phyloP scores from a whole-genome alignment of 2,797 vertebrate genomes.

The Picus viridis region DNA sequence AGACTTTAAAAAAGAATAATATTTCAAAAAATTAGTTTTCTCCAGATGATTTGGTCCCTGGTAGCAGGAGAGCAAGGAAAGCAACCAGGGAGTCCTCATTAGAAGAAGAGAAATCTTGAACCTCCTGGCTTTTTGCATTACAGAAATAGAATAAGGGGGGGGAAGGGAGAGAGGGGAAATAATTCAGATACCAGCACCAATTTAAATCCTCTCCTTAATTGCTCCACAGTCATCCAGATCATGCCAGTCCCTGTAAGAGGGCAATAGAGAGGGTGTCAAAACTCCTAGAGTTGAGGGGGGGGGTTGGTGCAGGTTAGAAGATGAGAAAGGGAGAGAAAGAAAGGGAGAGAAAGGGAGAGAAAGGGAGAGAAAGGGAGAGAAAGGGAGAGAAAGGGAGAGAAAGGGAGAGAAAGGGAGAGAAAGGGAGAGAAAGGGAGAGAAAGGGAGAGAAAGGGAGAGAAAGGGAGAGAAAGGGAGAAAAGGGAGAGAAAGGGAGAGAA shows the following conservation, averaged over 20 bases:
- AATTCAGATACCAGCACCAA: neutral
- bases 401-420: too few species aligned
- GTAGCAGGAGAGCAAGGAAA: neutral
- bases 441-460: too few species aligned
- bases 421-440: too few species aligned
- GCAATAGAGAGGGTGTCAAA: neutral
- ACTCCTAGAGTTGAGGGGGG: rapidly evolving
- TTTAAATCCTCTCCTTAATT: neutral
- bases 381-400: too few species aligned
- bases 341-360: too few species aligned
- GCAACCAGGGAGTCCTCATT: neutral
- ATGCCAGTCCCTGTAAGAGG: rapidly evolving
- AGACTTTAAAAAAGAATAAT: neutral
- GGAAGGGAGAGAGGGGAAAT: neutral
- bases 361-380: too few species aligned
- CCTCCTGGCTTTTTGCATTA: neutral
- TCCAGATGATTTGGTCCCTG: neutral
- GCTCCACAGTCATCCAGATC: neutral
- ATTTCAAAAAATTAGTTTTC: neutral
- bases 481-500: too few species aligned
- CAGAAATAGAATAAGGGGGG: neutral
- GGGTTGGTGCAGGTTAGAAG: neutral
- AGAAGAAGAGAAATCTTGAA: neutral
- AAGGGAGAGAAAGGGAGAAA: too few species aligned
- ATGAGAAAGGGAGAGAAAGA: too few species aligned